A percentile compares a stretch with the other conserved stretches of the same genome.
Evolutionary conservation across 2,888 invertebrate genomes (phyloP).

Genomic region (Tetragonula carbonaria): DNA sequence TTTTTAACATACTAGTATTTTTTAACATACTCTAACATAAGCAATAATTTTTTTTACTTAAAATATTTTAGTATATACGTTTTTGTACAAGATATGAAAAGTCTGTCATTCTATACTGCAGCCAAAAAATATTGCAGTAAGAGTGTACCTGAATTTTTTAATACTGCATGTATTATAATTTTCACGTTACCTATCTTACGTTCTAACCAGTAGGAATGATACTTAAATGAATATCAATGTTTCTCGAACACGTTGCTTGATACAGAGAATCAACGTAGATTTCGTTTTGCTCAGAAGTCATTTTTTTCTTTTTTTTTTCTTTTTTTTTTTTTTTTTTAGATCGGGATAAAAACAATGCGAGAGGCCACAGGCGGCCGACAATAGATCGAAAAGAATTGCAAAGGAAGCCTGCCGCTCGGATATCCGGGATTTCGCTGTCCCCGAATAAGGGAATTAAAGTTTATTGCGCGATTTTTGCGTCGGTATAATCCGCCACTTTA

Average conservation of each 20-base stretch:
- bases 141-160: too few species aligned
- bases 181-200: not conserved
- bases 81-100: too few species aligned
- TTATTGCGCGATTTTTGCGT: constrained; percentile 31
- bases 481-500: constrained; percentile 40
- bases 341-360: not conserved
- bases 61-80: too few species aligned
- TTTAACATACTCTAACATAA: too few species aligned
- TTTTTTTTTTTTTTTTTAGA: not conserved
- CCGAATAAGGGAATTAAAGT: constrained; percentile 47
- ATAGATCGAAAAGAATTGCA: constrained; percentile 42
- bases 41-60: too few species aligned
- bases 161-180: too few species aligned
- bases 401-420: constrained; percentile 38
- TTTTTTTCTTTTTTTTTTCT: not conserved
- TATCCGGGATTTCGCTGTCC: constrained; percentile 46
- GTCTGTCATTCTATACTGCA: too few species aligned
- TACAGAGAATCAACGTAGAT: not conserved
- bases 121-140: too few species aligned
- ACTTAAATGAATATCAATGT: not conserved
- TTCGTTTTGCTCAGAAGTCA: not conserved
- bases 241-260: not conserved
- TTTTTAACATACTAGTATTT: too few species aligned
- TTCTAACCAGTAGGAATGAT: not conserved
- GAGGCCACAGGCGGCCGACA: not conserved